phyloP scores from a whole-genome alignment of 2,797 vertebrate species.

The Acanthis flammea region DNA sequence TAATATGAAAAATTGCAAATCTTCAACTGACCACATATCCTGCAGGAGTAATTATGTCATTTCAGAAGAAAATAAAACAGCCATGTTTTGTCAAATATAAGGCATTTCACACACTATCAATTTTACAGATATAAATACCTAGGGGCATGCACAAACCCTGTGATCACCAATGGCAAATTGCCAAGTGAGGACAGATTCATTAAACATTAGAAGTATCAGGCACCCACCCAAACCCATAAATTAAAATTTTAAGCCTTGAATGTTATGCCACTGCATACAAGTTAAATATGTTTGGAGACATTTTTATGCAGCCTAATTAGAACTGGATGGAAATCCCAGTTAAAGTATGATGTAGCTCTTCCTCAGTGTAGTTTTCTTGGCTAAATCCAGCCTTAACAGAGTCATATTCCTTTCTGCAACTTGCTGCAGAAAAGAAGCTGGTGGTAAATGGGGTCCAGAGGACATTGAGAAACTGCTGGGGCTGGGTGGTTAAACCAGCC shows the following conservation, averaged over 20 bases:
- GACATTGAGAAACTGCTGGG: not conserved
- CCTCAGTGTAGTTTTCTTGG: not conserved
- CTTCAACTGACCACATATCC: conserved; percentile 57
- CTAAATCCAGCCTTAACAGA: conserved; percentile 32
- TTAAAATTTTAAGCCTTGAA: conserved; percentile 42
- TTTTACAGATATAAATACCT: conserved; percentile 60
- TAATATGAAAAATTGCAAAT: conserved; percentile 44
- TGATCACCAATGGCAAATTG: conserved; percentile 42
- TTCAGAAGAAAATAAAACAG: conserved; percentile 57
- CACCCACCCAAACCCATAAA: conserved; percentile 46
- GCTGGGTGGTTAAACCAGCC: not conserved
- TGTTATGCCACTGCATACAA: not conserved
- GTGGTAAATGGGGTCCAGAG: not conserved
- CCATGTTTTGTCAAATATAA: conserved; percentile 58
- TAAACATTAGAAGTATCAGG: conserved; percentile 48
- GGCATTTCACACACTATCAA: conserved; percentile 57
- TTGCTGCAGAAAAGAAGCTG: conserved; percentile 7
- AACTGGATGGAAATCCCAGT: conserved; percentile 38
- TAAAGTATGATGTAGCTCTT: conserved; percentile 40
- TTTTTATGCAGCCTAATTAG: conserved; percentile 55
- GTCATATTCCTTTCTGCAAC: conserved; percentile 34
- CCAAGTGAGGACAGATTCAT: conserved; percentile 56
- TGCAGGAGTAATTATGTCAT: conserved; percentile 57
- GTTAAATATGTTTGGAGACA: conserved; percentile 39
- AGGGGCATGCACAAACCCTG: conserved; percentile 23